Evolutionary conservation across 2,888 invertebrate species (phyloP), one percentile per base, ranked within the genome.

Genomic region (Bimastos eiseni): DNA sequence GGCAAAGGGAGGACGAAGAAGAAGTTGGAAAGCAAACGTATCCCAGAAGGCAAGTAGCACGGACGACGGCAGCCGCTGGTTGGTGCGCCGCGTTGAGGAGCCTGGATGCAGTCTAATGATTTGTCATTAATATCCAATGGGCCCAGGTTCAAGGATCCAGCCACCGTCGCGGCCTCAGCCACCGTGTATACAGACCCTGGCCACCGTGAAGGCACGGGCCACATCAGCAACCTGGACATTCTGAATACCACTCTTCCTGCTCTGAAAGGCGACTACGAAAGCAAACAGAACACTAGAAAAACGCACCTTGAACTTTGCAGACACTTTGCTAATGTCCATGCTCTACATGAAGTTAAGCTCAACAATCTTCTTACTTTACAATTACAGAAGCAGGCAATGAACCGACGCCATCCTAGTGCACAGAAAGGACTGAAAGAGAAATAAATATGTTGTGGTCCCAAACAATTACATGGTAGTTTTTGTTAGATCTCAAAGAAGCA

Each of bases 71-170:
- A 70, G 70, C n/a, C 70, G 70, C 30, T 70, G 4, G 41, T 5
- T 70, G 70, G 41, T 41, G 41, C 15, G 41, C 8, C n/a, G 70
- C 70, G n/a, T 70, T n/a, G 70, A 70, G 30, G 30, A n/a, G n/a
- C 70, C 70, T 70, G 70, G 70, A 70, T 70, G 30, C 70, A n/a
- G 70, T 30, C 13, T 70, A 70, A 70, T 70, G 70, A 70, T 70
- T 70, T 70, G 70, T 70, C 70, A 70, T 70, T 70, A 70, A 70
- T 70, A 70, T 70, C 70, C 70, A 70, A 70, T 70, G n/a, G n/a
- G 70, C 70, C 70, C 70, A 70, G 70, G 70, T 70, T 70, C 70
- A 70, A 70, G 70, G 70, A 70, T 70, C n/a, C 70, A n/a, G 70
- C 70, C 55, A 4, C 11, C n/a, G n/a, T 13, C 1, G 70, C 70